A percentile compares a stretch with the other conserved stretches of the same genome.
Evolutionary conservation across 2,113 vertebrate genomes (phyloP).

Genomic region (Zosterops hypoxanthus): DNA sequence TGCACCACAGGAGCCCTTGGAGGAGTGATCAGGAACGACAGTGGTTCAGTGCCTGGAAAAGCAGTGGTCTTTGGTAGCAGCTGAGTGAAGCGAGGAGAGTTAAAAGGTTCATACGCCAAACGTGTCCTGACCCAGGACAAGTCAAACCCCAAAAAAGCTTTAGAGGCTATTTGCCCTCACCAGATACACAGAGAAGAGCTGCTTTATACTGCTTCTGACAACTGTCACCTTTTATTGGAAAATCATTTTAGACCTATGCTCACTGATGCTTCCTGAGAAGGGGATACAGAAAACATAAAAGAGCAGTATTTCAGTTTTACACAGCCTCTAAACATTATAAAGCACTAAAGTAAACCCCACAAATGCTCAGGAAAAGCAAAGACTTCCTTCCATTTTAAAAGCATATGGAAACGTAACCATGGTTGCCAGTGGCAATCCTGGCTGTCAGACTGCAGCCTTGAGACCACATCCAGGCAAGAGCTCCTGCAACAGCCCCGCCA

Average conservation of each 20-base stretch:
- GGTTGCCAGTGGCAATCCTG: not conserved
- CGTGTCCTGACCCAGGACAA: not conserved
- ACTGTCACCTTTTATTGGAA: not conserved
- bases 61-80: not conserved
- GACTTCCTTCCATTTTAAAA: not conserved
- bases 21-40: fast-evolving
- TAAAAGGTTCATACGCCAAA: not conserved
- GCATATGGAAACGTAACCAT: fast-evolving
- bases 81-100: not conserved
- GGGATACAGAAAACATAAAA: not conserved
- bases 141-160: not conserved
- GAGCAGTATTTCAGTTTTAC: not conserved
- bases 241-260: not conserved
- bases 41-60: not conserved
- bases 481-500: not conserved
- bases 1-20: not conserved
- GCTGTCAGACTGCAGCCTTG: fast-evolving
- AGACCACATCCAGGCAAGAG: not conserved
- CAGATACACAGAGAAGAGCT: not conserved
- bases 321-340: not conserved
- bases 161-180: fast-evolving
- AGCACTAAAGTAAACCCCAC: not conserved
- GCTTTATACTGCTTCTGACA: not conserved
- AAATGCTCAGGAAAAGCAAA: not conserved
- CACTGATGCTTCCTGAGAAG: not conserved